Conservation (phyloP, 2,888 invertebrate species). For the Ditula angustiorana region DNA sequence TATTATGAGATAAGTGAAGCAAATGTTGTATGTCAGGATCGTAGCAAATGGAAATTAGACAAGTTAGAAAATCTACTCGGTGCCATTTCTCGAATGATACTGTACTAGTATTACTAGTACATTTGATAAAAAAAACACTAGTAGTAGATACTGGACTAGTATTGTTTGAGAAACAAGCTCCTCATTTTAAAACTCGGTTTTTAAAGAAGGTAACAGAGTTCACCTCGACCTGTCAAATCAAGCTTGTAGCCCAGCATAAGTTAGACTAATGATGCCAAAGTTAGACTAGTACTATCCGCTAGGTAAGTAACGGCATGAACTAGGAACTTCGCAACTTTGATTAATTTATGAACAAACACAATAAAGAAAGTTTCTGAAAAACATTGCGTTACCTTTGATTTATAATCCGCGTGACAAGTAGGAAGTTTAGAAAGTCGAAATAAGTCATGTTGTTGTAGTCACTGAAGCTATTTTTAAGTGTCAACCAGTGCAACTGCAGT, state of each 20-base stretch:
- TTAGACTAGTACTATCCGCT: background rate
- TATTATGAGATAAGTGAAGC: too few species aligned
- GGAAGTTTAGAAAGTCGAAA: slow-evolving; percentile 7
- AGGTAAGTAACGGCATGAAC: slow-evolving; percentile 28
- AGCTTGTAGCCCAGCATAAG: background rate
- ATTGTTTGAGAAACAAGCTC: too few species aligned
- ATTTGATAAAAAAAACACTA: too few species aligned
- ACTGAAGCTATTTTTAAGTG: background rate
- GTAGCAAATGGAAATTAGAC: too few species aligned
- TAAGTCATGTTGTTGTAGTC: background rate
- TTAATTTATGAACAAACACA: slow-evolving; percentile 52
- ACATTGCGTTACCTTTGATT: slow-evolving; percentile 41
- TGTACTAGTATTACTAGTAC: too few species aligned
- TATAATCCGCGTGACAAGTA: slow-evolving; percentile 21
- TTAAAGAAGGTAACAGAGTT: background rate
- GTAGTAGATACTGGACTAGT: too few species aligned
- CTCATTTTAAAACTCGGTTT: too few species aligned
- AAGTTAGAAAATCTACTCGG: too few species aligned
- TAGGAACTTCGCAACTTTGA: slow-evolving; percentile 42
- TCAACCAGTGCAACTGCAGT: background rate
- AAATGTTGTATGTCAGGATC: too few species aligned
- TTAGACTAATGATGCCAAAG: slow-evolving; percentile 19
- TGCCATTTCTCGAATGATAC: too few species aligned
- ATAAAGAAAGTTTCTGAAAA: slow-evolving; percentile 50
- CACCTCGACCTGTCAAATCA: slow-evolving; percentile 4